Base-by-base conservation (phyloP, 2,888 invertebrate species). In the Archaeoteleia sp. region DNA sequence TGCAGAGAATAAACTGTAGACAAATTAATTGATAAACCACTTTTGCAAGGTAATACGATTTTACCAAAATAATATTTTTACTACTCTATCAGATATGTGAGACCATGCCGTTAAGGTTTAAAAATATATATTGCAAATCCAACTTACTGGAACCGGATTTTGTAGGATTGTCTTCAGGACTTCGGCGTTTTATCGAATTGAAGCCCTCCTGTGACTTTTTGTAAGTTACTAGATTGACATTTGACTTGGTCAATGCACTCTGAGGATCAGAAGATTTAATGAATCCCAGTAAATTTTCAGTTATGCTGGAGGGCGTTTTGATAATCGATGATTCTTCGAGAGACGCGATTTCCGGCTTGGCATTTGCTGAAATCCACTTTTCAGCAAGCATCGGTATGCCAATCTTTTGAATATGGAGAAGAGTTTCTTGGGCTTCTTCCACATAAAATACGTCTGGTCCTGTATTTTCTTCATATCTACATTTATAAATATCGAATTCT, bases 381-480 rank as follows among this genome's bases (percentile, higher is more conserved):
- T 89, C 89, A 6, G 93, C 89, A 45, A 94, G 86, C 71, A 90
- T 90, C 65, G 93, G 89, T 12, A 95, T 87, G 1, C 94, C 94
- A 8, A 94, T 90, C 71, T 92, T 92, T 74, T 91, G 91, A 0
- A 95, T 87, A 71, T 94, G 90, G 43, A 92, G 91, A 1, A 96
- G 83, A 1, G 95, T 95, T 67, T 94, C 94, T 82, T 94, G 93
- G 45, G 93, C 95, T 85, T 96, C 96, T 86, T 96, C 95, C 0
- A 96, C 93, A 77, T 95, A 95, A 85, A 95, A 93, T 0, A 92
- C 90, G 62, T 94, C 92, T 0, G 95, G 94, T 0, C 91, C 90
- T 25, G 89, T 88, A 37, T 88, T 86, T 10, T 89, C 90, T 30
- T 89, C 87, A 9, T 51, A 89, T 86, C 87, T 91, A 82, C 1